Percentiles rank a stretch among this genome's conserved stretches.
Evolutionary conservation across 1,140 invertebrate genomes (phyloP).

Genomic region (Macrocentrus cingulum): DNA sequence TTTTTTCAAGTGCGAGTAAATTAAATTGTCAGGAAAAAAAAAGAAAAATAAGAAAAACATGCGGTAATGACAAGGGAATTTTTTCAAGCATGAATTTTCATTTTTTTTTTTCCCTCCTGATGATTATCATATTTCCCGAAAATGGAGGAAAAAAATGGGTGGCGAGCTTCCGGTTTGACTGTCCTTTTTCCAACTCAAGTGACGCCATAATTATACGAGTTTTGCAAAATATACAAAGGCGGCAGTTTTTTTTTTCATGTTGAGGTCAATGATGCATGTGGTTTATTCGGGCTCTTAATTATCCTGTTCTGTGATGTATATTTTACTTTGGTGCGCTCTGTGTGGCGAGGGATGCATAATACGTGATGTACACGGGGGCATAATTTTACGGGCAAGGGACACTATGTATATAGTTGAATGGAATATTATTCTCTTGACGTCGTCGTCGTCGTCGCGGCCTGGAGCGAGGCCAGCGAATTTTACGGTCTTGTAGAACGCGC

Average conservation of each 20-base stretch:
- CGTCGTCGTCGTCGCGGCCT: neutral
- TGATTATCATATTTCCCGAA: neutral
- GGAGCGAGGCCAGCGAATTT: conserved; percentile 21
- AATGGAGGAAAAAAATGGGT: conserved; percentile 1
- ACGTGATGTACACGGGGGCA: conserved; percentile 22
- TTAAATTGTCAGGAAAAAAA: neutral
- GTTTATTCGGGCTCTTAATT: conserved; percentile 27
- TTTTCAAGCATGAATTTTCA: conserved; percentile 7
- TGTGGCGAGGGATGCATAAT: neutral
- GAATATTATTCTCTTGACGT: neutral
- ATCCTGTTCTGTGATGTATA: conserved; percentile 41
- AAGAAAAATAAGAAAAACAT: neutral
- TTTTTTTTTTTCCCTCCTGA: too few relatives aligned
- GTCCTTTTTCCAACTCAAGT: conserved; percentile 6
- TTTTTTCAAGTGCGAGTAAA: conserved; percentile 2
- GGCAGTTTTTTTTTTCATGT: neutral
- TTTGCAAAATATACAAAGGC: too few relatives aligned
- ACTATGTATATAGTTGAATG: conserved; percentile 7
- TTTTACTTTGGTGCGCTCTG: conserved; percentile 30
- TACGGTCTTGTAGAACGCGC: conserved; percentile 20
- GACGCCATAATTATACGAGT: too few relatives aligned
- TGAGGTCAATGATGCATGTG: conserved; percentile 9
- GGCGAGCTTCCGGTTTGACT: conserved; percentile 11
- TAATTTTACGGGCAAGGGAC: conserved; percentile 33
- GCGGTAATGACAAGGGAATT: neutral